Conservation (phyloP, 2,113 vertebrate species). For the Alligator mississippiensis region DNA sequence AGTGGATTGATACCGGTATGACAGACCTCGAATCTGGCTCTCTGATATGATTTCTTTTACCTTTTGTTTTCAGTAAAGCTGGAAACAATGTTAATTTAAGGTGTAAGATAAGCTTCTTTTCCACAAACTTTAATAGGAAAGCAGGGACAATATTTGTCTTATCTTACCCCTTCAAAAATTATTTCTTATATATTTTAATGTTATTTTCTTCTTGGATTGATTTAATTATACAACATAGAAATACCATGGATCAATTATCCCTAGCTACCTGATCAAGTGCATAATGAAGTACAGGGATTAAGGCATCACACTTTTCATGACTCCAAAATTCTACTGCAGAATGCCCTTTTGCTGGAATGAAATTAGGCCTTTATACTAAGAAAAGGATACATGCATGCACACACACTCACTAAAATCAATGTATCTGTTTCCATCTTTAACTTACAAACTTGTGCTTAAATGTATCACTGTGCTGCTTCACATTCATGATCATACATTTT, state of each 20-base stretch:
- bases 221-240: not conserved
- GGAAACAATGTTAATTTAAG: not conserved
- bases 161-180: accelerated
- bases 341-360: not conserved
- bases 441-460: not conserved
- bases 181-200: not conserved
- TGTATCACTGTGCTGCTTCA: not conserved
- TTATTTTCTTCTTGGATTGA: not conserved
- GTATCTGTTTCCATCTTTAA: too few relatives aligned
- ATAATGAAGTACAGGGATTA: not conserved
- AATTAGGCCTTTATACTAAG: not conserved
- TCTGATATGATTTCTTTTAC: not conserved
- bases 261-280: not conserved
- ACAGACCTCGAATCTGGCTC: not conserved
- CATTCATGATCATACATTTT: not conserved
- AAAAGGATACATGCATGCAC: not conserved
- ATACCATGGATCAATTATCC: not conserved
- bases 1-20: not conserved
- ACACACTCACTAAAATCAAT: too few relatives aligned
- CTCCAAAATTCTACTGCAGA: not conserved
- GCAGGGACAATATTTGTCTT: not conserved
- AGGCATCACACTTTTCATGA: not conserved
- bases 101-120: too few relatives aligned
- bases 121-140: not conserved
- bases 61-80: not conserved